Evolutionary conservation across 2,797 vertebrate genomes (phyloP), one percentile per base, ranked within the genome.

Genomic region (Potorous gilbertii): DNA sequence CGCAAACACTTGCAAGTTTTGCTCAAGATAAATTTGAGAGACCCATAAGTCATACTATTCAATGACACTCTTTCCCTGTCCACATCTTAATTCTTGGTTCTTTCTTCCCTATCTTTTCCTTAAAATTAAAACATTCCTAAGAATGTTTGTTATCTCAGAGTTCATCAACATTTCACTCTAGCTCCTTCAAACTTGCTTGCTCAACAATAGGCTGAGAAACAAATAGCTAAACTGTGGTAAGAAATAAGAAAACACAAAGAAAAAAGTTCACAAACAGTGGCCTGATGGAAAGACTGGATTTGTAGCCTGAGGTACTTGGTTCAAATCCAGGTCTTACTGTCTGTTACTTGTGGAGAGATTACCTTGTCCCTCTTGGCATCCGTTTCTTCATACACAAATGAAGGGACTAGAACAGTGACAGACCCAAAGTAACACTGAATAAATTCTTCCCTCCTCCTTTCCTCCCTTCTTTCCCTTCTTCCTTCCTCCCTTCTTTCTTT

Each of bases 1-100:
- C 90, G 6, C 28, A n/a, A 81, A 90, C 87, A 66, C 95, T 55
- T 90, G 34, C 92, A 93, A 95, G 90, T 0, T 14, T 94, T 89
- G 74, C 87, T 92, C 87, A 91, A 92, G 62, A 56, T 28, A 46
- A 90, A 56, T 93, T 91, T 89, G 40, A 96, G 55, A 91, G 66
- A 91, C 66, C 2, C 56, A 62, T 50, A 96, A 31, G 27, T 74
- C 46, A 4, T 52, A 14, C 28, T 2, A 55, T 12, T 81, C 57
- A 29, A 28, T 74, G 66, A 74, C 66, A 8, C 34, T 34, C 14
- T n/a, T 74, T 56, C 91, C 93, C 34, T 81, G 92, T 92, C 66
- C 16, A 24, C 34, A 27, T 52, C n/a, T 91, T 12, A 12, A 28
- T 96, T 57, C 56, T 55, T 91, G 54, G 46, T 56, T 81, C 52